phyloP scores from a whole-genome alignment of 1,140 invertebrate species.

The Cotesia glomerata region DNA sequence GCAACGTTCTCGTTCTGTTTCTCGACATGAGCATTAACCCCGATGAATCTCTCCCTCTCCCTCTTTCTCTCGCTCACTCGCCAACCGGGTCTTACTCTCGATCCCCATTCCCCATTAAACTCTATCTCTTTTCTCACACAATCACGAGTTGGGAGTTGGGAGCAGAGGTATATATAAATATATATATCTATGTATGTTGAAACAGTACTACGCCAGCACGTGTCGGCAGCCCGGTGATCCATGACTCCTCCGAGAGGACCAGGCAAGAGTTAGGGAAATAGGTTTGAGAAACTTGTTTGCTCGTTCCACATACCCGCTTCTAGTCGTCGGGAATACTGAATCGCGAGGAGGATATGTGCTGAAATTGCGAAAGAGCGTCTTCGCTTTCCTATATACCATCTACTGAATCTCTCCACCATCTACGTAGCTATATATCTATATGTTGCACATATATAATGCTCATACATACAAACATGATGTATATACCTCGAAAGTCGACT shows the following conservation, averaged over 20 bases:
- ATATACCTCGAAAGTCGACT: not conserved
- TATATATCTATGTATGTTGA: constrained; percentile 3
- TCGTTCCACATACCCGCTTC: constrained; percentile 42
- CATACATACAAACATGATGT: too few species aligned
- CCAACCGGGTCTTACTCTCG: too few species aligned
- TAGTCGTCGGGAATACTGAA: constrained; percentile 57
- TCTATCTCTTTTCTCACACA: not conserved
- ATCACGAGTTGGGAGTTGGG: not conserved
- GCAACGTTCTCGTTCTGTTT: constrained; percentile 48
- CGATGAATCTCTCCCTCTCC: not conserved
- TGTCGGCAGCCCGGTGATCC: constrained; percentile 56
- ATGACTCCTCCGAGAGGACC: constrained; percentile 58
- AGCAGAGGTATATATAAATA: too few species aligned
- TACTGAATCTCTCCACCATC: constrained; percentile 1
- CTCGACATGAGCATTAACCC: constrained; percentile 14
- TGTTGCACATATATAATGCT: not conserved
- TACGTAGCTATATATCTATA: not conserved
- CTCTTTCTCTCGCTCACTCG: not conserved
- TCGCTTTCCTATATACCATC: not conserved
- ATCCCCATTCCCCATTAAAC: not conserved
- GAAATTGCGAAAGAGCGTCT: constrained; percentile 47
- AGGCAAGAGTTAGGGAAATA: constrained; percentile 60
- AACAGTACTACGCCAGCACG: constrained; percentile 35
- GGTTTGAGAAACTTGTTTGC: constrained; percentile 63
- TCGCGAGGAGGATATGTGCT: constrained; percentile 42